Evolutionary conservation across 2,797 vertebrate species (phyloP).

Genomic region (Chlorospingus flavigularis): DNA sequence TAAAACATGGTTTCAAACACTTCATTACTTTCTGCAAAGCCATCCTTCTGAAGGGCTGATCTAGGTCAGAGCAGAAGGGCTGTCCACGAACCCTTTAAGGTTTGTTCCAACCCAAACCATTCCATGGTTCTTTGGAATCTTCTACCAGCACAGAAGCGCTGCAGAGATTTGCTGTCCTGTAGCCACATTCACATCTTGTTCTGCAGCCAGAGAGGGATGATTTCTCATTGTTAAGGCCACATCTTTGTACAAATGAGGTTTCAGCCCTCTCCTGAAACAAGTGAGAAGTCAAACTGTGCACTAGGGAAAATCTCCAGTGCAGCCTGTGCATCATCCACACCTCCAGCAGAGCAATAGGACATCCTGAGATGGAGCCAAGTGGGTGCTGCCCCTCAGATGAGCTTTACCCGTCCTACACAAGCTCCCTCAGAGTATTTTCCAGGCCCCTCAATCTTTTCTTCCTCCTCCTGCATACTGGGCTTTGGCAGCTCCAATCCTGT

Average conservation of each 20-base stretch:
- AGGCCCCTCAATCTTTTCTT: neutral
- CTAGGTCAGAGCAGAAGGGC: neutral
- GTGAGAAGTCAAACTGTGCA: neutral
- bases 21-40: neutral
- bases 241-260: neutral
- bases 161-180: neutral
- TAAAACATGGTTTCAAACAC: neutral
- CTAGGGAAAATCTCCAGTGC: fast-evolving
- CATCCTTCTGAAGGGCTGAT: neutral
- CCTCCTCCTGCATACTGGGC: neutral
- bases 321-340: neutral
- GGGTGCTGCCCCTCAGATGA: neutral
- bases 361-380: neutral
- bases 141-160: fast-evolving
- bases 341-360: neutral
- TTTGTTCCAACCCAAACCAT: neutral
- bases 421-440: neutral
- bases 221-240: neutral
- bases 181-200: neutral
- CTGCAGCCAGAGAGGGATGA: neutral
- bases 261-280: neutral
- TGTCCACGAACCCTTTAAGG: neutral
- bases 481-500: fast-evolving
- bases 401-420: neutral
- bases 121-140: neutral